These are phyloP conservation scores for Apis laboriosa DNA, from an alignment of 1,140 invertebrate species.

Conservation along the genomic window DNA sequence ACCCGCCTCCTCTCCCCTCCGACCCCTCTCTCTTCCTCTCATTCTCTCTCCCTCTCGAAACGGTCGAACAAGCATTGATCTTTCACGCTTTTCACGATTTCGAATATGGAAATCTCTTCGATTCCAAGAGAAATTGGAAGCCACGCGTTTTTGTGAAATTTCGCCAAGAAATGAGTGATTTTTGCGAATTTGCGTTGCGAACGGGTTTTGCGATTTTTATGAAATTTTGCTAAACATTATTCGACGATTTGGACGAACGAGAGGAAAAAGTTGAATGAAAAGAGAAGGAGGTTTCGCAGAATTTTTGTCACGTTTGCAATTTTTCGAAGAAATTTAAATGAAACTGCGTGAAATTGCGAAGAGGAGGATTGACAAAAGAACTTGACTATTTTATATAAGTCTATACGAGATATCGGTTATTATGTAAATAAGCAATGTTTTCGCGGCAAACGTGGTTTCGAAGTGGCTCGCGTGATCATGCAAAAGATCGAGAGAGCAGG, in stretches of 20 bases:
- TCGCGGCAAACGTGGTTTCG: conserved; percentile 8
- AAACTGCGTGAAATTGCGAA: neutral
- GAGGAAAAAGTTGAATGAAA: no score
- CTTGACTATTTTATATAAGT: neutral
- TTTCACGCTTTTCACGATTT: conserved; percentile 13
- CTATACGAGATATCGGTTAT: conserved; percentile 7
- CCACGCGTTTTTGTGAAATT: no score
- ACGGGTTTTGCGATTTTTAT: no score
- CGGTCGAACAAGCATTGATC: neutral
- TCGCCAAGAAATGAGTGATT: no score
- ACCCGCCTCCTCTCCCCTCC: neutral
- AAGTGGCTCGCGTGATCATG: conserved; percentile 38
- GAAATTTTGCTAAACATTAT: no score
- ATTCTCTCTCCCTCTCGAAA: no score
- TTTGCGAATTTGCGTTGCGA: no score
- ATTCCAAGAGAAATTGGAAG: no score
- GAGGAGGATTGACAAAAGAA: neutral
- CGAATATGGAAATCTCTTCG: neutral
- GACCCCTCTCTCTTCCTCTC: neutral
- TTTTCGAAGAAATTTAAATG: neutral
- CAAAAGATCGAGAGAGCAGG: conserved; percentile 20
- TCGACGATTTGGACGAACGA: no score
- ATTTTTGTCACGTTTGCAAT: neutral
- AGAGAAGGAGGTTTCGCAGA: neutral
- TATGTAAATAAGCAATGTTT: neutral